Percentiles rank a stretch among this genome's conserved stretches.
phyloP scores from a whole-genome alignment of 2,113 vertebrate species.

The Daphoenositta chrysoptera region DNA sequence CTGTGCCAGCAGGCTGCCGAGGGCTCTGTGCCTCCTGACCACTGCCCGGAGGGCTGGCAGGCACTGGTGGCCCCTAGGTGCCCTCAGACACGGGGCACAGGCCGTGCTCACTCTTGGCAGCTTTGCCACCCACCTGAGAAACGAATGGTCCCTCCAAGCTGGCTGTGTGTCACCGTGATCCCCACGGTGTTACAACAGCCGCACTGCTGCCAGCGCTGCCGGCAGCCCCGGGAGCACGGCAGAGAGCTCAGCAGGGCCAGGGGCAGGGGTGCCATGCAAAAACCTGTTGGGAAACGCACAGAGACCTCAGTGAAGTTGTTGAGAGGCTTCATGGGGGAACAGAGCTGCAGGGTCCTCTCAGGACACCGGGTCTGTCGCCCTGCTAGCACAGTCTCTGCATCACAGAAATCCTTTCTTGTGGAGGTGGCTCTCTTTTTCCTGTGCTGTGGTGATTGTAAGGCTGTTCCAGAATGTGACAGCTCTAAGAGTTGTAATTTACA shows the following conservation, averaged over 20 bases:
- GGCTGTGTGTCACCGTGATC: fast-evolving
- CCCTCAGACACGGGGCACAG: background rate
- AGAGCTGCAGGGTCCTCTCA: background rate
- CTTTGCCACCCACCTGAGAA: background rate
- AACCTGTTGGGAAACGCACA: background rate
- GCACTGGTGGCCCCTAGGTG: background rate
- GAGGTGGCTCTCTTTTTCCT: background rate
- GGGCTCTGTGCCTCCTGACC: background rate
- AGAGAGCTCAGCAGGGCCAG: background rate
- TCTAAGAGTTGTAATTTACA: background rate
- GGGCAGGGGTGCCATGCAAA: background rate
- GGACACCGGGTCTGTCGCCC: background rate
- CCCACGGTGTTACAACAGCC: fast-evolving
- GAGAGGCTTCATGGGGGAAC: background rate
- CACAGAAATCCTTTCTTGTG: background rate
- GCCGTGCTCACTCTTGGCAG: background rate
- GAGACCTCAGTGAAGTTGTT: background rate
- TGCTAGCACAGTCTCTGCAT: background rate
- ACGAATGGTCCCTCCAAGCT: background rate
- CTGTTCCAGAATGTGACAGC: background rate
- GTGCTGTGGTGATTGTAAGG: background rate
- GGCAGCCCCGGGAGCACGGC: background rate
- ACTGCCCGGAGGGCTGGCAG: background rate
- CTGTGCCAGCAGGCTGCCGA: background rate
- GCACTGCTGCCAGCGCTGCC: background rate